Conservation (phyloP, 2,113 vertebrate species). For the Puma concolor region DNA sequence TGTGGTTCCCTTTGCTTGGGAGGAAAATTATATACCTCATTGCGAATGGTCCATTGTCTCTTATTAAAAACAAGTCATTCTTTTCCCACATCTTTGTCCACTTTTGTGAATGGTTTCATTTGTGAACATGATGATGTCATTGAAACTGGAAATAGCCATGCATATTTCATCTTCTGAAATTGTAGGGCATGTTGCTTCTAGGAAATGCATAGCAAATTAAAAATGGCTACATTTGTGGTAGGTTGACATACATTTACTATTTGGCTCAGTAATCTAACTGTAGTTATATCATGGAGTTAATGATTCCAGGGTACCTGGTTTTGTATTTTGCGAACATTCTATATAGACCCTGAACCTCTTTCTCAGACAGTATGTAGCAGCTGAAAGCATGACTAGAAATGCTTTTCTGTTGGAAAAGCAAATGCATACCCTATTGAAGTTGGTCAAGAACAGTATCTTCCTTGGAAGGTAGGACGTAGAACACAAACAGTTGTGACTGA, state of each 20-base stretch:
- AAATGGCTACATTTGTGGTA: constrained; percentile 13
- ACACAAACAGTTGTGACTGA: background rate
- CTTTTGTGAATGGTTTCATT: constrained; percentile 14
- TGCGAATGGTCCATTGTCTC: background rate
- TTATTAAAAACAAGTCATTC: background rate
- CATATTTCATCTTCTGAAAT: constrained; percentile 6
- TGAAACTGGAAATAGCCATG: background rate
- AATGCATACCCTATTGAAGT: background rate
- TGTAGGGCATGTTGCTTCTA: background rate
- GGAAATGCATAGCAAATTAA: constrained; percentile 26
- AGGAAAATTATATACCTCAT: background rate
- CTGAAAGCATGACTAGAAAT: background rate
- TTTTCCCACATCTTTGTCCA: background rate
- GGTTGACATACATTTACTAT: background rate
- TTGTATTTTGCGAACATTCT: background rate
- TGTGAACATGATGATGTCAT: background rate
- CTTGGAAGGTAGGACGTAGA: background rate
- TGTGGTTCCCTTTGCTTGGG: background rate
- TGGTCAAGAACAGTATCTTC: background rate
- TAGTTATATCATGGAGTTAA: background rate
- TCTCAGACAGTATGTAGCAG: background rate
- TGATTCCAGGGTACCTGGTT: background rate
- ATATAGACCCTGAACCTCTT: background rate
- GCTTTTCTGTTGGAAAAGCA: background rate
- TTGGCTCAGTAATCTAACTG: background rate